phyloP scores from a whole-genome alignment of 1,140 invertebrate species.

The Wasmannia auropunctata region DNA sequence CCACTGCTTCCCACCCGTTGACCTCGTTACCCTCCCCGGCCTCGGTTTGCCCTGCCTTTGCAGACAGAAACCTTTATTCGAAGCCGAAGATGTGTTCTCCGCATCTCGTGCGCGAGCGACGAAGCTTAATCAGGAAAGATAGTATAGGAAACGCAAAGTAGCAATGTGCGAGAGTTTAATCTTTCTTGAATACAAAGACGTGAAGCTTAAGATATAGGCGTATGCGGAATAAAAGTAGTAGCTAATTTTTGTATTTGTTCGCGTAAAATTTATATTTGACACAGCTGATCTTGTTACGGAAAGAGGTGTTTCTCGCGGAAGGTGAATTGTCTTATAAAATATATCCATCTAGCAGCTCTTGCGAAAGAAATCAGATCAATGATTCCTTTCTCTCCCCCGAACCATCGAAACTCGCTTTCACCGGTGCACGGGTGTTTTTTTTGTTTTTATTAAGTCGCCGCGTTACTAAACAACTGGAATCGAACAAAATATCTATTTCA shows the following conservation, averaged over 20 bases:
- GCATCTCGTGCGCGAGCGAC: background rate
- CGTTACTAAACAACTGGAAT: background rate
- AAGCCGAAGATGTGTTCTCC: constrained; percentile 52
- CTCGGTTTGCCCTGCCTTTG: constrained; percentile 46
- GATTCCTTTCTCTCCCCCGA: constrained; percentile 34
- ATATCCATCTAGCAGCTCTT: constrained; percentile 8
- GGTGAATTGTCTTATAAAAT: background rate
- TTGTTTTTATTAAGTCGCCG: constrained; percentile 28
- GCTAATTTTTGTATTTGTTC: background rate
- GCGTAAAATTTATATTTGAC: background rate
- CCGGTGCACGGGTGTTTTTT: constrained; percentile 6
- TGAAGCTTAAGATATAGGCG: background rate
- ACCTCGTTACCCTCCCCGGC: constrained; percentile 77
- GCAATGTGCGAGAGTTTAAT: background rate
- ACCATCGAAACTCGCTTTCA: constrained; percentile 51
- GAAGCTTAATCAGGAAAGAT: background rate
- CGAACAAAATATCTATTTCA: constrained; percentile 16
- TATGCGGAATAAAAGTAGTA: background rate
- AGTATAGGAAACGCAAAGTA: background rate
- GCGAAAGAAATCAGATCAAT: constrained; percentile 38
- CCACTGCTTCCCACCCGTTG: constrained; percentile 78
- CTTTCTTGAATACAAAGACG: background rate
- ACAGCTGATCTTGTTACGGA: background rate
- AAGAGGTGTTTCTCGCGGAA: constrained; percentile 14
- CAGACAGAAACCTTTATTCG: constrained; percentile 61